phyloP scores from a whole-genome alignment of 2,113 vertebrate genomes.

The Choloepus hoffmanni region DNA sequence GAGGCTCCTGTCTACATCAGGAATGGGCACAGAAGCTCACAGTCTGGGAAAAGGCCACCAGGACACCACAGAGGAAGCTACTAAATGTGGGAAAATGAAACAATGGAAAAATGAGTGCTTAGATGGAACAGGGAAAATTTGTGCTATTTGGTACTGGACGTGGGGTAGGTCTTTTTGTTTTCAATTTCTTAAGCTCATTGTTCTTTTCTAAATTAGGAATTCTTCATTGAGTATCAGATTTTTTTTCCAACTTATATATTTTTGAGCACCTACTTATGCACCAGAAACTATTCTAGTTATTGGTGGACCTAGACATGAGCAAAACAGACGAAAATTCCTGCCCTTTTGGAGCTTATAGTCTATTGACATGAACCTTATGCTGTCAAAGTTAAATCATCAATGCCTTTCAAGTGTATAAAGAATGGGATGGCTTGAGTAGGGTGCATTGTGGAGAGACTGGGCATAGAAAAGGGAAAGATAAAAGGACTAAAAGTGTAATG shows the following conservation, averaged over 20 bases:
- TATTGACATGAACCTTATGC: not conserved
- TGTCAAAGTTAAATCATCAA: not conserved
- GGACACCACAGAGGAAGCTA: slow-evolving; percentile 47
- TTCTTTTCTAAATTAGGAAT: slow-evolving; percentile 3
- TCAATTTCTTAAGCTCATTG: not conserved
- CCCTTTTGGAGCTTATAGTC: not conserved
- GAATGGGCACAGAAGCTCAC: not conserved
- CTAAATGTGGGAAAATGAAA: not conserved
- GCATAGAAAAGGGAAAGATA: not conserved
- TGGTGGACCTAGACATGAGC: not conserved
- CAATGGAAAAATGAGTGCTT: not conserved
- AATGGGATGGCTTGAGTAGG: not conserved
- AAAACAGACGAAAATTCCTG: not conserved
- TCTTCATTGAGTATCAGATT: not conserved
- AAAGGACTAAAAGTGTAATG: not conserved
- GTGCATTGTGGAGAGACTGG: not conserved
- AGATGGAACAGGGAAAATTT: not conserved
- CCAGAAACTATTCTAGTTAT: not conserved
- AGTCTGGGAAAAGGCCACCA: not conserved
- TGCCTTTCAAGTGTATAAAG: not conserved
- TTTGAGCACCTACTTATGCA: not conserved
- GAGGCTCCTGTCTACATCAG: not conserved
- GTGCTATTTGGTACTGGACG: not conserved
- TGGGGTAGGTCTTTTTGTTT: not conserved
- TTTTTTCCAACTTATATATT: not conserved